Evolutionary conservation across 2,888 invertebrate species (phyloP), one percentile per base, ranked within the genome.

Genomic region (Eucera pruinosa): DNA sequence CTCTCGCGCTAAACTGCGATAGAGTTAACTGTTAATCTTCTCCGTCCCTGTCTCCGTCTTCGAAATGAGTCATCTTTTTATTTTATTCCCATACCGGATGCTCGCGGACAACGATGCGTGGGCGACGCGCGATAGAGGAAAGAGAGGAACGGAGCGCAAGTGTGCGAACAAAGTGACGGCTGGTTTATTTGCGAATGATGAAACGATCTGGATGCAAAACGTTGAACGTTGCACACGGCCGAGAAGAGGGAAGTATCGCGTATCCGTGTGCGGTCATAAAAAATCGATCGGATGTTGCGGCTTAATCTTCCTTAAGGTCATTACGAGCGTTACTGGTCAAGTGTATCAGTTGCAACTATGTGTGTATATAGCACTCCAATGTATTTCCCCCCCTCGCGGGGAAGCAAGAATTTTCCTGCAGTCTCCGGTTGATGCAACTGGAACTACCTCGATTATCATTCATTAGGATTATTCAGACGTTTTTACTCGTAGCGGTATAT

Each of bases 291-390:
- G 33, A 71, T 23, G 62, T 62, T 66, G 62, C 36, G 43, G 67
- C 69, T 77, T 82, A 80, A 67, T 80, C 83, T 71, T 27, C 47
- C 54, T n/a, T 83, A 80, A 83, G 82, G 74, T 69, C 83, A 66
- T 82, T 77, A 69, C 70, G 60, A 73, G 36, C 25, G 60, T 80
- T 54, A 27, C 41, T 58, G 39, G 54, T 52, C 71, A 39, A 41
- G n/a, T 39, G 54, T 47, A 52, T 9, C 47, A 57, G 33, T 5
- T 48, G n/a, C 43, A 47, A 45, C 45, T 27, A n/a, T 9, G 27
- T 9, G 6, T n/a, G n/a, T n/a, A n/a, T n/a, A n/a, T n/a, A n/a
- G n/a, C 30, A 30, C 2, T 30, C 43, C 9, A 23, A 54, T 45
- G 48, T 69, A n/a, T n/a, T n/a, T n/a, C n/a, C n/a, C n/a, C n/a